Evolutionary conservation across 2,113 vertebrate genomes (phyloP).

Genomic region (Rhinichthys klamathensis): DNA sequence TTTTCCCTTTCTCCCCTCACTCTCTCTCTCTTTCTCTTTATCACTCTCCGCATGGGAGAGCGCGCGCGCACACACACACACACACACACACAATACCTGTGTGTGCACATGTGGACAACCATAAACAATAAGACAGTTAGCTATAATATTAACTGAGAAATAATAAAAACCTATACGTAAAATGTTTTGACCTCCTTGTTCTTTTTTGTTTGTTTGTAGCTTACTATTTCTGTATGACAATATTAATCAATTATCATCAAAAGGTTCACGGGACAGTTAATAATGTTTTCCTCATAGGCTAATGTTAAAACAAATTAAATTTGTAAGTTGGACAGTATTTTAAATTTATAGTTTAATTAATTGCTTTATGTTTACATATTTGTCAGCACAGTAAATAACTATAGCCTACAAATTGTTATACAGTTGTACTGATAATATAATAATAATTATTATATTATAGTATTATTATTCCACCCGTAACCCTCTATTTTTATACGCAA

Average conservation of each 20-base stretch:
- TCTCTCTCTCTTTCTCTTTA: slow-evolving; percentile 22
- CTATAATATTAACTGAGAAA: neutral
- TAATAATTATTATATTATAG: neutral
- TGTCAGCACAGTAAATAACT: neutral
- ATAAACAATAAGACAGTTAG: slow-evolving; percentile 5
- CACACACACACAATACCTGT: neutral
- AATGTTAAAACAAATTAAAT: neutral
- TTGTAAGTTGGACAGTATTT: neutral
- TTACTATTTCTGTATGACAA: no score
- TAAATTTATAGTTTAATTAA: neutral
- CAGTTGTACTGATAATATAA: neutral
- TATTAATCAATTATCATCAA: neutral
- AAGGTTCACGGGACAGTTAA: neutral
- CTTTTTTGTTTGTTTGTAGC: neutral
- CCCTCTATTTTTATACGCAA: neutral
- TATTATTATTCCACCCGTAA: slow-evolving; percentile 3
- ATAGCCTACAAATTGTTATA: neutral
- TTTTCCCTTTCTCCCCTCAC: neutral
- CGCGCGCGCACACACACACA: slow-evolving; percentile 6
- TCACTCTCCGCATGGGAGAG: neutral
- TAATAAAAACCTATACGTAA: neutral
- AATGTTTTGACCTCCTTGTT: neutral
- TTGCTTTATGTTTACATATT: neutral
- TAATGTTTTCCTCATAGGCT: neutral
- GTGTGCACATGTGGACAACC: neutral